phyloP scores from a whole-genome alignment of 2,113 vertebrate species.

The human region DNA sequence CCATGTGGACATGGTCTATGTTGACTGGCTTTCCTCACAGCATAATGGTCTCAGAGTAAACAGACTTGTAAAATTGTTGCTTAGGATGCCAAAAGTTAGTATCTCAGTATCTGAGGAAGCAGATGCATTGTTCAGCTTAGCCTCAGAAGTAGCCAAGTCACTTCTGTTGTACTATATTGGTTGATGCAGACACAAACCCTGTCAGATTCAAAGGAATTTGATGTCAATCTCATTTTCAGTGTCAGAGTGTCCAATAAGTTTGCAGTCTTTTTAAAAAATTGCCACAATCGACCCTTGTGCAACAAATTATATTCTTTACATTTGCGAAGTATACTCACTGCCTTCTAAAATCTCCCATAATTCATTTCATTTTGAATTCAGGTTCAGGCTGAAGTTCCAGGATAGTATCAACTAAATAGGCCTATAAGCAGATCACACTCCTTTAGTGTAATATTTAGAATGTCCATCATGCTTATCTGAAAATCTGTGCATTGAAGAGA shows the following conservation, averaged over 20 bases:
- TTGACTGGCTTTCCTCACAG: background rate
- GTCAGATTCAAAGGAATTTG: background rate
- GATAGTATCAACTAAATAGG: background rate
- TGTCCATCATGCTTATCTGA: background rate
- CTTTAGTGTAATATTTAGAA: background rate
- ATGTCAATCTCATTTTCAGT: background rate
- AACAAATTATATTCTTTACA: background rate
- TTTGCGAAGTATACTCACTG: background rate
- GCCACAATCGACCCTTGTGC: background rate
- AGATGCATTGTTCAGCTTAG: background rate
- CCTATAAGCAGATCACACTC: background rate
- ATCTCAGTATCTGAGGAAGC: background rate
- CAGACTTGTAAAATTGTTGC: background rate
- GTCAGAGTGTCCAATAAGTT: background rate
- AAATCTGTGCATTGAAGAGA: background rate
- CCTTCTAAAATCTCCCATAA: background rate
- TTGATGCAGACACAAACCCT: background rate
- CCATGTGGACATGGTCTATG: background rate
- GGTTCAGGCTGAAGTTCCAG: background rate
- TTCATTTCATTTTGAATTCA: background rate
- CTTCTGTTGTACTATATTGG: background rate
- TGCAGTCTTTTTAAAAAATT: background rate
- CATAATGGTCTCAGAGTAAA: background rate
- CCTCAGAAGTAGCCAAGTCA: background rate
- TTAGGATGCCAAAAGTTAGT: background rate